phyloP scores from a whole-genome alignment of 2,113 vertebrate species.

The Oceanodroma tethys region DNA sequence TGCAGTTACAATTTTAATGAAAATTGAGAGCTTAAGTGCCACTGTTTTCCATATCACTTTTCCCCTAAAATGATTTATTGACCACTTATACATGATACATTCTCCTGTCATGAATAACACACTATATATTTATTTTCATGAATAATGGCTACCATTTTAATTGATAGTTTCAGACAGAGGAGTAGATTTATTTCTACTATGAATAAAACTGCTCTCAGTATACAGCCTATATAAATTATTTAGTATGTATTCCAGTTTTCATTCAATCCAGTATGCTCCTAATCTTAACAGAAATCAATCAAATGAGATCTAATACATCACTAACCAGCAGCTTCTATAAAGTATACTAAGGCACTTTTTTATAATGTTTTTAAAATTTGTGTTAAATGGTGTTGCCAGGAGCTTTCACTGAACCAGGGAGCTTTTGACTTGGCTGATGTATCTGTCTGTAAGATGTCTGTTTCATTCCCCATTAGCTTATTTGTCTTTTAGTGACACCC shows the following conservation, averaged over 20 bases:
- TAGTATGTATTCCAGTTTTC: constrained; percentile 45
- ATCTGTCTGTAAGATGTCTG: background rate
- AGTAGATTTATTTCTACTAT: constrained; percentile 72
- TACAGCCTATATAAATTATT: constrained; percentile 69
- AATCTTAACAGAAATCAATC: constrained; percentile 75
- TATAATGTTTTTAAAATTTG: constrained; percentile 55
- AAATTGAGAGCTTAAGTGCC: constrained; percentile 65
- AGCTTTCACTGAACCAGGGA: constrained; percentile 53
- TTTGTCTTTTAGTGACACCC: constrained; percentile 42
- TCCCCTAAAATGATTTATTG: constrained; percentile 68
- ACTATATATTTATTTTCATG: constrained; percentile 72
- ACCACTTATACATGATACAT: constrained; percentile 70
- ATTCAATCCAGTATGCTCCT: constrained; percentile 44
- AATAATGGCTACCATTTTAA: constrained; percentile 70
- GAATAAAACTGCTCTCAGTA: constrained; percentile 67
- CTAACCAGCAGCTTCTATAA: constrained; percentile 23
- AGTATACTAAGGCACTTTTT: constrained; percentile 24
- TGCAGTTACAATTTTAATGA: constrained; percentile 61
- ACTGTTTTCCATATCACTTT: constrained; percentile 58
- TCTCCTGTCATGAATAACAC: constrained; percentile 64
- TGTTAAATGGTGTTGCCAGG: constrained; percentile 54
- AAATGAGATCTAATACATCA: constrained; percentile 58
- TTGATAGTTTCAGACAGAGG: constrained; percentile 70
- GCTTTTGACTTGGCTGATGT: constrained; percentile 32
- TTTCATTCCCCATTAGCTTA: background rate